phyloP scores from a whole-genome alignment of 2,888 invertebrate species.

The Aspidiotus rigidus region DNA sequence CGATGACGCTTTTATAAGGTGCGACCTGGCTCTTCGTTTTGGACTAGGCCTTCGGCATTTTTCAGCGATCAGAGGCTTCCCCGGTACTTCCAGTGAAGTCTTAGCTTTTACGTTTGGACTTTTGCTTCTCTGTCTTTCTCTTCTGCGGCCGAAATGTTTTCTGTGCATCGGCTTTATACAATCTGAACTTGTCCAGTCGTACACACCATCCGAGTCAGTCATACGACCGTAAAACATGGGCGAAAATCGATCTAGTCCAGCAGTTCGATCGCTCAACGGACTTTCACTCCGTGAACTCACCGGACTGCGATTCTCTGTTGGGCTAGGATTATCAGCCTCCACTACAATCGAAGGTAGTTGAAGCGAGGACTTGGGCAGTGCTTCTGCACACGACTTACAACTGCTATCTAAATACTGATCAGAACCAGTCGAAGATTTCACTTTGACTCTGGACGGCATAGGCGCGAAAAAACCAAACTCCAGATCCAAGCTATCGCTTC shows the following conservation, averaged over 20 bases:
- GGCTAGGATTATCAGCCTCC: conserved; percentile 45
- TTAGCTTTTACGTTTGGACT: conserved; percentile 15
- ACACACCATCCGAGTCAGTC: conserved; percentile 69
- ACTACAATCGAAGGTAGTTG: conserved; percentile 55
- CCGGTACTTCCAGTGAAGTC: conserved; percentile 51
- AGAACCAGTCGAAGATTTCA: conserved; percentile 9
- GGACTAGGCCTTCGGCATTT: conserved; percentile 21
- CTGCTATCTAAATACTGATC: conserved; percentile 14
- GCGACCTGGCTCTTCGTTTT: conserved; percentile 22
- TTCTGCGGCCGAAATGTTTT: conserved; percentile 34
- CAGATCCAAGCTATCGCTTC: conserved; percentile 37
- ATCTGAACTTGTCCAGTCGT: conserved; percentile 70
- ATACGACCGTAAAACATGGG: conserved; percentile 62
- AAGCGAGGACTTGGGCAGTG: conserved; percentile 40
- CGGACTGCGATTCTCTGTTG: conserved; percentile 46
- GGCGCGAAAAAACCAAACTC: neutral
- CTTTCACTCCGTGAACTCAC: conserved; percentile 71
- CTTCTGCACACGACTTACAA: neutral
- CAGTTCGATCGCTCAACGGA: conserved; percentile 62
- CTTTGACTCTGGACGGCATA: neutral
- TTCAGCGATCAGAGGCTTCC: conserved; percentile 40
- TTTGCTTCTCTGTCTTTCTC: conserved; percentile 20
- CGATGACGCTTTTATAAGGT: conserved; percentile 8
- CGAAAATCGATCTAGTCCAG: conserved; percentile 56
- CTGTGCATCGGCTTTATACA: conserved; percentile 39